Evolutionary conservation across 2,888 invertebrate genomes (phyloP), one percentile per base, ranked within the genome.

Genomic region (Spodoptera exigua): DNA sequence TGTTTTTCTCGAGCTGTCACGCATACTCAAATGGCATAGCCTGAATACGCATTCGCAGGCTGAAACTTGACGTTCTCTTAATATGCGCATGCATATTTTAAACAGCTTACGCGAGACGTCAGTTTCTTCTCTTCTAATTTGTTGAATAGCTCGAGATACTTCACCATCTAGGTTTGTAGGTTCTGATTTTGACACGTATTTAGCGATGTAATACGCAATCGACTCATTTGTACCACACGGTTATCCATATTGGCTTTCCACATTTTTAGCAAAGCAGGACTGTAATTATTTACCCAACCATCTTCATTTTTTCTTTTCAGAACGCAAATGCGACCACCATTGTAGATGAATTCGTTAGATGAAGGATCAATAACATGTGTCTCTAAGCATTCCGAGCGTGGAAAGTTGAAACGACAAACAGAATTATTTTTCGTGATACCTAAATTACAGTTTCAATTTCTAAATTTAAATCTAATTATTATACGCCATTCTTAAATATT

Each of bases 321-420:
- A 11, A 21, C n/a, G 21, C 34, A 55, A 47, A 51, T 41, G 21
- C 47, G 21, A 1, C 47, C 55, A 3, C 34, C 16, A 21, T 55
- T 47, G 1, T 10, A 2, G 2, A 41, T 3, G 3, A 35, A 9
- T 36, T 56, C 34, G 12, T 56, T 43, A 12, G 35, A 35, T 12
- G 35, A 35, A 11, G 32, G 11, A 1, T 14, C 47, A 43, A 47
- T 16, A 3, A 45, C n/a, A 11, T 11, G 11, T 11, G 43, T 56
- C 1, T 13, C 11, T 7, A 18, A 10, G 9, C 13, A 17, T 3
- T 16, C 21, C 7, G 41, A 35, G 21, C 43, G 18, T 5, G 55
- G 55, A 14, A 56, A 48, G 12, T 16, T 27, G 37, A 48, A 56
- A 35, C 55, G 18, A 37, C 55, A 56, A n/a, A n/a, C n/a, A n/a